These are phyloP conservation scores for Leucosticte australis DNA, from an alignment of 2,113 vertebrate species.

Conservation along the genomic window DNA sequence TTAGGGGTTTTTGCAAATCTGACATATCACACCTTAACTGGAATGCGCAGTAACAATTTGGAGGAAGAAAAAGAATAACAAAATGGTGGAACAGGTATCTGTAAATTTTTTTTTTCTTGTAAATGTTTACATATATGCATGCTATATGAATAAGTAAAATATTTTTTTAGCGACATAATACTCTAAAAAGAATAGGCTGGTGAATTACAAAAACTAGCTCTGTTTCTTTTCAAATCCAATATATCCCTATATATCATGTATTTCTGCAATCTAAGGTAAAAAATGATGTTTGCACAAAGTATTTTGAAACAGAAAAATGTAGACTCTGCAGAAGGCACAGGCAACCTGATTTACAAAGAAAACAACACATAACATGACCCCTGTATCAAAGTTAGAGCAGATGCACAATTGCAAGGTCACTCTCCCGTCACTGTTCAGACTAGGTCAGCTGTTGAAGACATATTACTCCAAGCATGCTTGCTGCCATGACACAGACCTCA, in stretches of 20 bases:
- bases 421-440: background rate
- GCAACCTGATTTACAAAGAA: constrained; percentile 37
- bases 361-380: constrained; percentile 29
- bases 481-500: constrained; percentile 31
- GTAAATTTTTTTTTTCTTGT: background rate
- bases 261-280: constrained; percentile 42
- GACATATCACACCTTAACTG: background rate
- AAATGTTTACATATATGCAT: background rate
- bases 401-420: constrained; percentile 41
- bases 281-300: background rate
- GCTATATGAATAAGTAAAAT: background rate
- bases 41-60: background rate
- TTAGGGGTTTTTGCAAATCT: background rate
- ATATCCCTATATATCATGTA: background rate
- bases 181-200: background rate
- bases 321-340: constrained; percentile 33
- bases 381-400: constrained; percentile 30
- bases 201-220: background rate
- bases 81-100: background rate
- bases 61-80: background rate
- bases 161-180: background rate
- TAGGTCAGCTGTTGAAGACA: constrained; percentile 51
- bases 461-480: background rate
- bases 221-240: background rate
- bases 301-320: constrained; percentile 41